Base-by-base conservation (phyloP, 1,140 invertebrate genomes). In the Pachypsylla venusta region DNA sequence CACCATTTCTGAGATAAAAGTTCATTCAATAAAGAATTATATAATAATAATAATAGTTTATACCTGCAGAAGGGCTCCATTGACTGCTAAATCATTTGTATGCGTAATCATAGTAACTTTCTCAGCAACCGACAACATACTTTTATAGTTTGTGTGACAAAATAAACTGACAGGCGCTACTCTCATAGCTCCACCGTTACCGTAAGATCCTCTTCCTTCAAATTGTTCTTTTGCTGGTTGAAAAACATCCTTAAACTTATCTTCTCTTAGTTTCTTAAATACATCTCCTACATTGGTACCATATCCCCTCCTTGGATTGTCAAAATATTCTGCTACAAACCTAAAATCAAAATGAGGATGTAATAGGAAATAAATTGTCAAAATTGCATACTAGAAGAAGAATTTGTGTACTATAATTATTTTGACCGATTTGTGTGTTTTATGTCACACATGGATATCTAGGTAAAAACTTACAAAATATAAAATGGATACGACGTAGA, bases 171-270 rank as follows among this genome's bases (percentile, higher is more conserved):
- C 70, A n/a, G 86, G 85, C 13, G 81, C 69, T 25, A 87, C 76
- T 67, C 85, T 75, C 85, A 89, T 89, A 1, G 84, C 83, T 53
- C 79, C 80, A 14, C 86, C 86, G 73, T 88, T 89, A 19, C 85
- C 87, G 75, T 77, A 84, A 4, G 84, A 87, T 2, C 86, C 86
- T 59, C 66, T 61, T 14, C 85, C 85, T 66, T 77, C 69, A 73
- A 87, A 89, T 67, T 86, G 82, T 66, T 80, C 71, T 54, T 70
- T 74, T 1, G 84, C 85, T 53, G 86, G 84, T 20, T 65, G 65
- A 65, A 76, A 79, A 14, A 81, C 67, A 71, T 88, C 81, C 4
- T 7, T 19, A 19, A 3, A 7, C 3, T 48, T 48, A 4, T 4
- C 4, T 10, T 48, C 7, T 27, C 70, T 66, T 67, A 78, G 81